A percentile compares a stretch with the other conserved stretches of the same genome.
Evolutionary conservation across 2,113 vertebrate genomes (phyloP).

Genomic region (Tautogolabrus adspersus): DNA sequence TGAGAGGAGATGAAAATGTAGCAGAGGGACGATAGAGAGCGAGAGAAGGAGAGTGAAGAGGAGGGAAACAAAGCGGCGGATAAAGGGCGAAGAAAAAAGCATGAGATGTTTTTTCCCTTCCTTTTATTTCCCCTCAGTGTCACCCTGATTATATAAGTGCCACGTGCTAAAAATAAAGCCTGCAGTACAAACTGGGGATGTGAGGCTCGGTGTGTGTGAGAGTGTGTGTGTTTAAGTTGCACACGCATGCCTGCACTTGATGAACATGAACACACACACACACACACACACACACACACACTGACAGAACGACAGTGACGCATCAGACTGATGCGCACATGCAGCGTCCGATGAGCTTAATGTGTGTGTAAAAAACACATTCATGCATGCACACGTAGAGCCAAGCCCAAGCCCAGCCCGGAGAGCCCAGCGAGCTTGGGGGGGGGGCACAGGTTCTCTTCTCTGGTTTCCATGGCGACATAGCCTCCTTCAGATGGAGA

Average conservation of each 20-base stretch:
- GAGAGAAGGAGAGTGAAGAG: slow-evolving; percentile 17
- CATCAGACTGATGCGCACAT: slow-evolving; percentile 48
- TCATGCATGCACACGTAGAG: slow-evolving; percentile 58
- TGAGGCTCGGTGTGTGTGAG: slow-evolving; percentile 35
- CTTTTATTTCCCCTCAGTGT: slow-evolving; percentile 80
- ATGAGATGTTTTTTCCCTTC: slow-evolving; percentile 62
- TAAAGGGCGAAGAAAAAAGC: slow-evolving; percentile 59
- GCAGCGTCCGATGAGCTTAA: slow-evolving; percentile 24
- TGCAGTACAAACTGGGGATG: slow-evolving; percentile 75
- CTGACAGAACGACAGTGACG: slow-evolving; percentile 43
- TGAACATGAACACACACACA: slow-evolving; percentile 38
- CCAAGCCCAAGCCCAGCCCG: slow-evolving; percentile 24
- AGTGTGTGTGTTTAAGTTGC: slow-evolving; percentile 11
- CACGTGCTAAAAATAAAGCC: slow-evolving; percentile 86
- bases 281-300: slow-evolving; percentile 28
- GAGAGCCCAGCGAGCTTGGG: slow-evolving; percentile 6
- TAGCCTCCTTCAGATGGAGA: slow-evolving; percentile 76
- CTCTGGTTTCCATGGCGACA: slow-evolving; percentile 81
- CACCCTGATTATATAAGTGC: slow-evolving; percentile 86
- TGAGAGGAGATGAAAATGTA: no score
- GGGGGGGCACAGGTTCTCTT: slow-evolving; percentile 67
- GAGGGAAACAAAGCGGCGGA: background rate
- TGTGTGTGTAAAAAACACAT: slow-evolving; percentile 48
- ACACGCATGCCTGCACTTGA: slow-evolving; percentile 68
- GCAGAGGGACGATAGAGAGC: no score